Evolutionary conservation across 2,797 vertebrate species (phyloP), one percentile per base, ranked within the genome.

Genomic region (Fratercula arctica): DNA sequence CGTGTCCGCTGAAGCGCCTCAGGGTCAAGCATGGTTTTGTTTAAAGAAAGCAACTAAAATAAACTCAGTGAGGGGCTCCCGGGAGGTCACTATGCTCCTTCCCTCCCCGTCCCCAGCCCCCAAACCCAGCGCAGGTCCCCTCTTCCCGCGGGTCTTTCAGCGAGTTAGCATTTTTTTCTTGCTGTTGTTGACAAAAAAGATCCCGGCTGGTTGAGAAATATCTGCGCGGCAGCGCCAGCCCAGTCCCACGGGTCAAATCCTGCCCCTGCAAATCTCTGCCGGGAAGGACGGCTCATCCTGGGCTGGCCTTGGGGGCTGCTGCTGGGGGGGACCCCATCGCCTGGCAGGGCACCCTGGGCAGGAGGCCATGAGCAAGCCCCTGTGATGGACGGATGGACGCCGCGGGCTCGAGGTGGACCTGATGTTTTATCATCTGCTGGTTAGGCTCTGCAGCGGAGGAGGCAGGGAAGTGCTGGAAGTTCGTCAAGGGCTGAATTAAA

Each of bases 401-500:
- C 7, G 1, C 0, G 5, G 18, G 46, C 56, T 54, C 3, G 4
- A 23, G 50, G 35, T 46, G 43, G 46, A 87, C 80, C 73, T 75
- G 80, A 17, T 61, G 67, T 39, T 93, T 90, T 79, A n/a, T 51
- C 39, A 19, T 83, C 69, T 84, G 50, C 73, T 45, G 66, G 14
- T 43, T 59, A 78, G 63, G 74, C 74, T 95, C 84, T 50, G 61
- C 89, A 74, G 93, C 83, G 67, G 93, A 79, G 87, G 73, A 85
- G 82, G 82, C 61, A 39, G 20, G 37, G 57, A 88, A 95, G 85
- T 75, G 86, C 89, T 96, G 93, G 88, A 95, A 96, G 93, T 96
- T 96, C 17, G 48, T 93, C 90, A 96, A 92, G 75, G 90, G 29
- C 93, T 95, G 95, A 89, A 93, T 93, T 95, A 94, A 96, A 95